A percentile compares a stretch with the other conserved stretches of the same genome.
These are phyloP conservation scores for Chironomus striatipennis DNA, from an alignment of 1,140 invertebrate species.

Conservation along the genomic window DNA sequence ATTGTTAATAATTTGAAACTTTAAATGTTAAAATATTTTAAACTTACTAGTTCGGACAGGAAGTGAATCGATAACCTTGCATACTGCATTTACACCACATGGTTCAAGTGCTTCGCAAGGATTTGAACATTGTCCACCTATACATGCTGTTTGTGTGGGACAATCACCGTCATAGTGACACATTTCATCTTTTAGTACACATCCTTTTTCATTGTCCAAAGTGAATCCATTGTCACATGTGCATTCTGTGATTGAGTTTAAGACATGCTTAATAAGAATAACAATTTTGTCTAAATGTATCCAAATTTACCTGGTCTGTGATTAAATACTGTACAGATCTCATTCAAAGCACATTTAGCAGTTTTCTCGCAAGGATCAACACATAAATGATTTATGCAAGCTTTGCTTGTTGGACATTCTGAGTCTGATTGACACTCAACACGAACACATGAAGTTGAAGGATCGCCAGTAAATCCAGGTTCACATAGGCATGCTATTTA, in stretches of 20 bases:
- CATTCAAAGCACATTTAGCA: slow-evolving; percentile 57
- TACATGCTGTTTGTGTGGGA: slow-evolving; percentile 70
- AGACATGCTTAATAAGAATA: too few relatives aligned
- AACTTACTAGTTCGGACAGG: slow-evolving; percentile 57
- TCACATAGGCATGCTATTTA: slow-evolving; percentile 65
- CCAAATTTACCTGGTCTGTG: slow-evolving; percentile 45
- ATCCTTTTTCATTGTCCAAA: slow-evolving; percentile 55
- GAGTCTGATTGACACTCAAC: slow-evolving; percentile 65
- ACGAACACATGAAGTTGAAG: slow-evolving; percentile 60
- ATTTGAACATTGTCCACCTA: slow-evolving; percentile 71
- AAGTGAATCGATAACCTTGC: slow-evolving; percentile 67
- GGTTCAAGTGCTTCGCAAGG: slow-evolving; percentile 72
- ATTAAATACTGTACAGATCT: slow-evolving; percentile 66
- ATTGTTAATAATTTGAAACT: background rate
- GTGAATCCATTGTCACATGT: slow-evolving; percentile 68
- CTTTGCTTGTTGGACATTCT: slow-evolving; percentile 64
- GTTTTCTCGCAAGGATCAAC: slow-evolving; percentile 58
- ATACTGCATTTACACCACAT: slow-evolving; percentile 72
- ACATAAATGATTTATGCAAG: slow-evolving; percentile 73
- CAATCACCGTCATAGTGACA: slow-evolving; percentile 75
- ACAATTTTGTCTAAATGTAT: too few relatives aligned
- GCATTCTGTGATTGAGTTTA: too few relatives aligned
- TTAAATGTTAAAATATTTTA: background rate
- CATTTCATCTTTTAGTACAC: slow-evolving; percentile 50
- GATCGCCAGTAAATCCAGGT: slow-evolving; percentile 71